These are phyloP conservation scores for Brachyalestes nurse DNA, from an alignment of 2,797 vertebrate genomes.

Conservation along the genomic window DNA sequence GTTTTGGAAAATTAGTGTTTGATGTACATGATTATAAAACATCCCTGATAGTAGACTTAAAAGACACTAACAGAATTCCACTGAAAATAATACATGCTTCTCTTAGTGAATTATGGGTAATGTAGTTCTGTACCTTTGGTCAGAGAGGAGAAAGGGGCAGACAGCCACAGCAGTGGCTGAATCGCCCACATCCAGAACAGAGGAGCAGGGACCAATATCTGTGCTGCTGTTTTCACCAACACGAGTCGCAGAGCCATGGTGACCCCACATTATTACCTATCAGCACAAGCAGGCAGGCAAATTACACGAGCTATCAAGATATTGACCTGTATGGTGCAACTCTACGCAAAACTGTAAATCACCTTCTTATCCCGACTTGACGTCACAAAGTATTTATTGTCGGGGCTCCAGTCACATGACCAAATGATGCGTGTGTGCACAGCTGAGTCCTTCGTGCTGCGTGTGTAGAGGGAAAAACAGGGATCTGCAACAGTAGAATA, in stretches of 20 bases:
- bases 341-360: constrained; percentile 44
- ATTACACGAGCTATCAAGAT: background rate
- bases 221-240: constrained; percentile 55
- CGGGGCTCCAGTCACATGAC: constrained; percentile 96
- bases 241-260: constrained; percentile 64
- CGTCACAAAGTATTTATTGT: constrained; percentile 92
- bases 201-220: constrained; percentile 82
- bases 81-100: background rate
- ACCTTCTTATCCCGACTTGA: constrained; percentile 97
- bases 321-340: background rate
- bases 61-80: background rate
- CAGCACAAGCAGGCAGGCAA: constrained; percentile 49
- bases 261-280: constrained; percentile 92
- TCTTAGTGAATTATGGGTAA: background rate
- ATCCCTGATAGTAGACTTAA: background rate
- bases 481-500: constrained; percentile 74
- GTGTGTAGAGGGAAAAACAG: constrained; percentile 82
- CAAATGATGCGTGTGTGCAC: constrained; percentile 95
- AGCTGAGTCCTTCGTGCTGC: constrained; percentile 86
- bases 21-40: background rate
- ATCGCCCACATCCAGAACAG: constrained; percentile 87
- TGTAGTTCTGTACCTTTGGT: constrained; percentile 77
- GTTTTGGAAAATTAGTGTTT: background rate
- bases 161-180: constrained; percentile 89
- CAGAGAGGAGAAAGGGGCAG: constrained; percentile 75